These are phyloP conservation scores for Ciconia maguari DNA, from an alignment of 2,113 vertebrate species.

Conservation along the genomic window DNA sequence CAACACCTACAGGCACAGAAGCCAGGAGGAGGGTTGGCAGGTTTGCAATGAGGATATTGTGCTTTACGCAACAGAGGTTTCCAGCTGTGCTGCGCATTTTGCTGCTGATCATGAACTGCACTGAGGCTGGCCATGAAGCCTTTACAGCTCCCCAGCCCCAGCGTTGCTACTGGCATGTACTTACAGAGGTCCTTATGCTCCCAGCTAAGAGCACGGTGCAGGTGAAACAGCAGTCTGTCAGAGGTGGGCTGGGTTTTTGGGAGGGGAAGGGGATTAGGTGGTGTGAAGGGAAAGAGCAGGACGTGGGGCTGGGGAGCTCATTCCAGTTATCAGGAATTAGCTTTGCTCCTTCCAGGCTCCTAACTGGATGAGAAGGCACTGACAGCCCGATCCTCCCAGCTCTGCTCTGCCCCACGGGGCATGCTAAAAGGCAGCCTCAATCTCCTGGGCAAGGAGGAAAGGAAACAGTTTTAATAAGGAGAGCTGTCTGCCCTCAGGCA, in stretches of 20 bases:
- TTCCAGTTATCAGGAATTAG: not conserved
- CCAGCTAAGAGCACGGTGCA: not conserved
- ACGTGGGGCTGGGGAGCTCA: not conserved
- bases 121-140: not conserved
- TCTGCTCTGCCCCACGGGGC: fast-evolving
- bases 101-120: not conserved
- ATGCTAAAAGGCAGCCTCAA: not conserved
- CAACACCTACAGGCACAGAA: not conserved
- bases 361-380: not conserved
- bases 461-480: not conserved
- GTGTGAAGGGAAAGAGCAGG: not conserved
- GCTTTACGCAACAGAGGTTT: not conserved
- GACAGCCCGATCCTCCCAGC: too few species aligned
- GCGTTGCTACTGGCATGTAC: not conserved
- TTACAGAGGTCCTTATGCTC: too few species aligned
- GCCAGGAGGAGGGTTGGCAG: not conserved
- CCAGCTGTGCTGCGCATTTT: not conserved
- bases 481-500: not conserved
- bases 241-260: not conserved
- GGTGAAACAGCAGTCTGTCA: not conserved
- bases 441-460: not conserved
- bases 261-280: not conserved
- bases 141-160: too few species aligned
- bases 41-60: not conserved
- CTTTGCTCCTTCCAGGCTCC: not conserved